phyloP scores from a whole-genome alignment of 2,888 invertebrate species.

The Argyresthia goedartella region DNA sequence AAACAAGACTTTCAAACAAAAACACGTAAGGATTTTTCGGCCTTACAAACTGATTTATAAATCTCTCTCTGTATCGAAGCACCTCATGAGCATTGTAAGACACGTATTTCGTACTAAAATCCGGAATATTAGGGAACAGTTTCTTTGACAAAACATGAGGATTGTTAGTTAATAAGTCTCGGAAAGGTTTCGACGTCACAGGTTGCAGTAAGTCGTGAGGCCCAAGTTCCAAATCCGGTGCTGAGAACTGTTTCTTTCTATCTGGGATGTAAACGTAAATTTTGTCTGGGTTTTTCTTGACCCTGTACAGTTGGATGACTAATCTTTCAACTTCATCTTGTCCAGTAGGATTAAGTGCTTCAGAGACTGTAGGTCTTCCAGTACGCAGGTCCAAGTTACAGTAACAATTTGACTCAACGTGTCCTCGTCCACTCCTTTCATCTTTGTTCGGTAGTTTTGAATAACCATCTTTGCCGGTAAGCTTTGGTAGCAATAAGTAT shows the following conservation, averaged over 20 bases:
- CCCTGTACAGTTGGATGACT: constrained; percentile 35
- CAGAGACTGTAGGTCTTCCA: constrained; percentile 12
- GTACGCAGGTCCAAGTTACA: too few species aligned
- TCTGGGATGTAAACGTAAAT: constrained; percentile 32
- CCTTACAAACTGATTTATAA: too few species aligned
- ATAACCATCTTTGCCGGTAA: too few species aligned
- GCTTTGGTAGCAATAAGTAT: too few species aligned
- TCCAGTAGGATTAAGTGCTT: constrained; percentile 15
- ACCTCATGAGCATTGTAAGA: too few species aligned
- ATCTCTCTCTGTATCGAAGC: too few species aligned
- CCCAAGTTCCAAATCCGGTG: constrained; percentile 33
- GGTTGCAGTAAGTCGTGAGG: constrained; percentile 16
- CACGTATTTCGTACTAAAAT: not conserved
- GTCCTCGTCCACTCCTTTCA: too few species aligned
- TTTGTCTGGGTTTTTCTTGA: constrained; percentile 12
- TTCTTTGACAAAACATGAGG: not conserved
- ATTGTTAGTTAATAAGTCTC: too few species aligned
- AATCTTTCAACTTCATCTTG: constrained; percentile 25
- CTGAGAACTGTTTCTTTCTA: constrained; percentile 26
- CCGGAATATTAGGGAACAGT: not conserved
- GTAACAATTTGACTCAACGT: too few species aligned
- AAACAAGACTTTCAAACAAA: too few species aligned
- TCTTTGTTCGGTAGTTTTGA: too few species aligned
- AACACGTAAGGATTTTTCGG: too few species aligned
- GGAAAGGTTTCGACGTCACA: not conserved